Percentiles rank a stretch among this genome's conserved stretches.
Conservation (phyloP, 1,140 invertebrate genomes). For the Nasonia vitripennis region DNA sequence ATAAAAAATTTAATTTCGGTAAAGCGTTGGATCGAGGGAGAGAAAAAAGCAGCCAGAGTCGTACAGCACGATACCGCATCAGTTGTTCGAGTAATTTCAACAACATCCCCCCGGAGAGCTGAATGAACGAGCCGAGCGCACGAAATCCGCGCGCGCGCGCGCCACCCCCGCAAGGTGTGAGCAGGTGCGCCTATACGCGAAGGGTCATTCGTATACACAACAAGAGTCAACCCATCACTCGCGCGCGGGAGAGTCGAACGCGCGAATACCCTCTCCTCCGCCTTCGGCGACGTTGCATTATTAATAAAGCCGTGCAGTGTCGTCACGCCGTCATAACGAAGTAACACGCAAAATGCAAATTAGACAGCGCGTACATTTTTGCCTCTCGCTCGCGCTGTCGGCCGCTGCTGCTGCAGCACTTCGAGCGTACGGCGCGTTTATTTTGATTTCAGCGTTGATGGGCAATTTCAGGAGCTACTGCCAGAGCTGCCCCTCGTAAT, state of each 20-base stretch:
- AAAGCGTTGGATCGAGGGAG: background rate
- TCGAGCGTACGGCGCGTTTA: background rate
- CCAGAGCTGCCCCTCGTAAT: background rate
- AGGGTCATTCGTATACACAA: background rate
- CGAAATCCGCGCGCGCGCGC: background rate
- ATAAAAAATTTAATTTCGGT: background rate
- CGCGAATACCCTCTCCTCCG: no score
- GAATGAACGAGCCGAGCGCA: background rate
- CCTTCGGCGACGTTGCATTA: constrained; percentile 50
- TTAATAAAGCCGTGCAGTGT: constrained; percentile 56
- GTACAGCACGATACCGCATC: background rate
- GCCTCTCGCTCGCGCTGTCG: background rate
- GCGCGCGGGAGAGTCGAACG: background rate
- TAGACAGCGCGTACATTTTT: constrained; percentile 19
- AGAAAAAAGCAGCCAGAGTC: background rate
- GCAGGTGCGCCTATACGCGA: background rate
- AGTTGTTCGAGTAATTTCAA: background rate
- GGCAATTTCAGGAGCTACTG: constrained; percentile 6
- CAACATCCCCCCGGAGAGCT: no score
- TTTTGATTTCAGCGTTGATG: constrained; percentile 31
- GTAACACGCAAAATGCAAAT: constrained; percentile 60
- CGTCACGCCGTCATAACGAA: constrained; percentile 47
- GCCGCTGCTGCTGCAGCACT: background rate
- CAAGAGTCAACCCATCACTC: background rate
- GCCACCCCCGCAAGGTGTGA: background rate